Base-by-base conservation (phyloP, 2,888 invertebrate species). In the Podotricha telesiphe region DNA sequence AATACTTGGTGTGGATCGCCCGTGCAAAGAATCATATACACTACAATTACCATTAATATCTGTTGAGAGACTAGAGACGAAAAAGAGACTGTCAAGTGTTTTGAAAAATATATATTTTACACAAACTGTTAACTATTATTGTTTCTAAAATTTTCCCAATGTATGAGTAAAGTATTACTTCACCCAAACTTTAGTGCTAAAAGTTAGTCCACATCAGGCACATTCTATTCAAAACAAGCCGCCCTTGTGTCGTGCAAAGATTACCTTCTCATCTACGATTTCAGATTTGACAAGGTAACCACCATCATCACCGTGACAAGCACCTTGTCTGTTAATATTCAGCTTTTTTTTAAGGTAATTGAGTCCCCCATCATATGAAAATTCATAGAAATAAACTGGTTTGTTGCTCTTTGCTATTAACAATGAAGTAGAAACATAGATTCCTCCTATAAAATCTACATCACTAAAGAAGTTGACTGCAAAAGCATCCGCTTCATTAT, bases 161-260 rank as follows among this genome's bases (percentile, higher is more conserved):
- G 7, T 45, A n/a, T 45, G 5, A 34, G 1, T 3, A 11, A 28
- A 28, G 28, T 28, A 17, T 4, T 28, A 59, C 87, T 83, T 79
- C n/a, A 94, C 88, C 94, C 92, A 76, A 82, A 83, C 78, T 93
- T 94, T 0, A n/a, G n/a, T n/a, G 95, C 95, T n/a, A n/a, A 80
- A 95, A 95, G 76, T 95, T 95, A 0, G 94, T 93, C 95, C 95
- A 95, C 84, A 95, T 83, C 20, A 86, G 80, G n/a, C 92, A 86
- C 77, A 95, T 83, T 34, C 87, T 85, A 28, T 89, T 82, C 6
- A 91, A 84, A 10, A 94, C 86, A 22, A 86, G 68, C 71, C n/a
- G n/a, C n/a, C n/a, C n/a, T 76, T 79, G 74, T 91, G 93, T 4
- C 80, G 82, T 37, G 83, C 80, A 15, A 81, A 79, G 11, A 85